Percentiles rank a stretch among this genome's conserved stretches.
These are phyloP conservation scores for Phoxinus dragarum DNA, from an alignment of 2,797 vertebrate genomes.

Conservation along the genomic window DNA sequence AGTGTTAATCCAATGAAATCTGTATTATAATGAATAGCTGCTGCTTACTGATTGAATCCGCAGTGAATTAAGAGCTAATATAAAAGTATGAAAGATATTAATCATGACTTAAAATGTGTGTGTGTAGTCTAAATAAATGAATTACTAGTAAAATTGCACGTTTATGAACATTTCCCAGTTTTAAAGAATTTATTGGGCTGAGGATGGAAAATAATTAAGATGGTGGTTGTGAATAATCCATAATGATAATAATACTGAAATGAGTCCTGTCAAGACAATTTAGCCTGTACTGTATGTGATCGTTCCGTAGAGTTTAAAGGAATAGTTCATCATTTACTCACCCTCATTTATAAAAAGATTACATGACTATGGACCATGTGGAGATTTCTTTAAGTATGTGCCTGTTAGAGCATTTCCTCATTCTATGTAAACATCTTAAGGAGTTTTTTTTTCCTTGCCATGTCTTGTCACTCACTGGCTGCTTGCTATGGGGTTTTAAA, in stretches of 20 bases:
- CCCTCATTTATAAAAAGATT: constrained; percentile 5
- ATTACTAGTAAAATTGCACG: neutral
- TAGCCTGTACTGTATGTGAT: neutral
- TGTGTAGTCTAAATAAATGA: neutral
- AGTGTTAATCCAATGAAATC: constrained; percentile 27
- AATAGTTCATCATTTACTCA: neutral
- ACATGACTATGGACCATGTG: neutral
- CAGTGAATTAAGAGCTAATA: constrained; percentile 49
- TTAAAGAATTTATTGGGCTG: neutral
- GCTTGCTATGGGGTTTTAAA: neutral
- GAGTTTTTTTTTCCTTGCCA: neutral
- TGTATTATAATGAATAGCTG: constrained; percentile 28
- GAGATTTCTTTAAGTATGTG: constrained; percentile 13
- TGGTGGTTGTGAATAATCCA: neutral
- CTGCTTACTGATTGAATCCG: constrained; percentile 40
- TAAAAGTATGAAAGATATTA: constrained; percentile 39
- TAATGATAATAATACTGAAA: neutral
- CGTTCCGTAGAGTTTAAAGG: neutral
- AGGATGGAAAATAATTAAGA: neutral
- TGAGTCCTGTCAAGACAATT: neutral
- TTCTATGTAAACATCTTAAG: neutral
- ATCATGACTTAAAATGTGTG: constrained; percentile 28
- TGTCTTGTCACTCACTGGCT: neutral
- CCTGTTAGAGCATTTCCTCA: neutral
- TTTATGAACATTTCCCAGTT: neutral